These are phyloP conservation scores for Eumacrocentrus americanus DNA, from an alignment of 2,888 invertebrate species.

Conservation along the genomic window DNA sequence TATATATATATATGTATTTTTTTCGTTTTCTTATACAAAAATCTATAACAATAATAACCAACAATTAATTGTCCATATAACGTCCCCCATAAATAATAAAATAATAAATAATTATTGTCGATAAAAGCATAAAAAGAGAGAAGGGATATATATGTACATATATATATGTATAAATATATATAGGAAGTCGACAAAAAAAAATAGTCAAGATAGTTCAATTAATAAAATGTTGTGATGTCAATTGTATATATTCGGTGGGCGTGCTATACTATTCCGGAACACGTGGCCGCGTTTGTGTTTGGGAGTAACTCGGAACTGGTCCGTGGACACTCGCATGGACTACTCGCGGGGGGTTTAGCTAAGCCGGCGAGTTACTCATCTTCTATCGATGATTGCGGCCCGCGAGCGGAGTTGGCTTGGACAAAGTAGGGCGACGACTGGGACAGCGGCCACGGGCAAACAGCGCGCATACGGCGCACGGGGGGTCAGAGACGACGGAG, in stretches of 20 bases:
- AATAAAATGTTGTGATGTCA: neutral
- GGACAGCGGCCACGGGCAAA: slow-evolving; percentile 60
- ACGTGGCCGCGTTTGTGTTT: slow-evolving; percentile 20
- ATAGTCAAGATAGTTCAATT: slow-evolving; percentile 6
- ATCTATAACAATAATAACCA: neutral
- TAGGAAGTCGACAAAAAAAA: neutral
- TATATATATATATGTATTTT: neutral
- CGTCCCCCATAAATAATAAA: neutral
- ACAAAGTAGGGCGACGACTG: slow-evolving; percentile 61
- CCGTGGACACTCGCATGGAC: neutral
- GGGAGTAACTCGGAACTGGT: slow-evolving; percentile 10
- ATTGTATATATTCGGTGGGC: slow-evolving; percentile 3
- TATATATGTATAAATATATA: no score
- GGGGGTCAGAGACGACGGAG: slow-evolving; percentile 45
- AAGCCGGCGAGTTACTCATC: slow-evolving; percentile 9
- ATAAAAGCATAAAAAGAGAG: neutral
- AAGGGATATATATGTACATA: neutral
- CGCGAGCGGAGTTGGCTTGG: slow-evolving; percentile 53
- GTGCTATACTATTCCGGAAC: neutral
- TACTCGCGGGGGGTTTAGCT: slow-evolving; percentile 8
- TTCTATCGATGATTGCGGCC: slow-evolving; percentile 11
- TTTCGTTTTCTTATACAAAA: no score
- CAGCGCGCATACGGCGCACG: slow-evolving; percentile 52
- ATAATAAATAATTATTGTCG: neutral
- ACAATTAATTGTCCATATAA: neutral